Conservation (phyloP, 2,797 vertebrate species). For the Chelon auratus region DNA sequence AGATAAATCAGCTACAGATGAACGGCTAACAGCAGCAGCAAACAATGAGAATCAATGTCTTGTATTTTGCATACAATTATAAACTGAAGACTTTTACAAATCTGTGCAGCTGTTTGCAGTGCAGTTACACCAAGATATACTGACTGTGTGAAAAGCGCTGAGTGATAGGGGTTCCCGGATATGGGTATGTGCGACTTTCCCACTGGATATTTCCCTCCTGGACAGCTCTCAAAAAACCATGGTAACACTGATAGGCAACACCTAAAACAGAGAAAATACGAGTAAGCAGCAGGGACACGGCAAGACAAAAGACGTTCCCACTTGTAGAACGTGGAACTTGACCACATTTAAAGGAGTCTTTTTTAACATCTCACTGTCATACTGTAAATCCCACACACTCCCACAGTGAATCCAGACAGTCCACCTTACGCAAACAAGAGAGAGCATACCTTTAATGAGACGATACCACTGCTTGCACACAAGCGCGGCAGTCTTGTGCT, state of each 20-base stretch:
- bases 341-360: not conserved
- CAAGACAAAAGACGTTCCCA: not conserved
- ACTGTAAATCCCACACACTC: slow-evolving; percentile 1
- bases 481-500: slow-evolving; percentile 97
- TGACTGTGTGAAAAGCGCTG: slow-evolving; percentile 99
- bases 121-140: slow-evolving; percentile 59
- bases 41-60: not conserved
- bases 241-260: slow-evolving; percentile 98
- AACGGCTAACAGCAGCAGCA: not conserved
- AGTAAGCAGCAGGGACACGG: slow-evolving; percentile 7
- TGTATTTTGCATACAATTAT: not conserved
- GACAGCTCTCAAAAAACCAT: slow-evolving; percentile 96
- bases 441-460: slow-evolving; percentile 95
- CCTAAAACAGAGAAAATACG: slow-evolving; percentile 79
- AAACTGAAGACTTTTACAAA: not conserved
- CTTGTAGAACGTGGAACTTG: not conserved
- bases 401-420: not conserved
- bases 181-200: slow-evolving; percentile 99
- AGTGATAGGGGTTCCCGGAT: slow-evolving; percentile 98
- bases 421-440: not conserved
- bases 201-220: slow-evolving; percentile 99
- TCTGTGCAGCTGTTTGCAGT: not conserved
- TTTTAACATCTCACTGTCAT: not conserved
- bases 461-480: slow-evolving; percentile 99
- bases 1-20: slow-evolving; percentile 10